Percentiles rank a stretch among this genome's conserved stretches.
Conservation (phyloP, 2,888 invertebrate genomes). For the Brenthis ino region DNA sequence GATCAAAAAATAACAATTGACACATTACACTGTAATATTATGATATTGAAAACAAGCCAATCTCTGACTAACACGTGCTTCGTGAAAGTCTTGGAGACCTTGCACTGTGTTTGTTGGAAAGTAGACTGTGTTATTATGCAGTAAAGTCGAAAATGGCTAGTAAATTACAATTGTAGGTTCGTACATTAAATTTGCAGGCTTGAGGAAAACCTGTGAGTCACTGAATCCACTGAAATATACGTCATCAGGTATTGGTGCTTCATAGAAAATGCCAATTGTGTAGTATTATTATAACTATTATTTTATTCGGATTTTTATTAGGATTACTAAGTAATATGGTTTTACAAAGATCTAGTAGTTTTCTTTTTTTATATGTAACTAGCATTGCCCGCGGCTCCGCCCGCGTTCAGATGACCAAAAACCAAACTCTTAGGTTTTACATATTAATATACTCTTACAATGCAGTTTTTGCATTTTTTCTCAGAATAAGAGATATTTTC, state of each 20-base stretch:
- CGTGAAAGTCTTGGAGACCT: constrained; percentile 26
- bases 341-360: no score
- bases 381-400: no score
- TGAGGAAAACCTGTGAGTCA: constrained; percentile 42
- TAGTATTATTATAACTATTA: background rate
- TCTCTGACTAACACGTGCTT: constrained; percentile 34
- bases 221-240: constrained; percentile 35
- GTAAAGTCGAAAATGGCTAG: constrained; percentile 21
- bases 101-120: background rate
- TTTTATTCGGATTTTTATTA: no score
- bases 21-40: constrained; percentile 36
- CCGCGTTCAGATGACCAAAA: no score
- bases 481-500: no score
- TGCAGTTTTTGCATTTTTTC: no score
- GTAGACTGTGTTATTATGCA: background rate
- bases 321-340: background rate
- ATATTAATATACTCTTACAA: no score
- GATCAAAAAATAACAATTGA: constrained; percentile 35
- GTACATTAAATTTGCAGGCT: constrained; percentile 34
- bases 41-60: constrained; percentile 35
- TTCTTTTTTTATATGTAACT: no score
- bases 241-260: constrained; percentile 15
- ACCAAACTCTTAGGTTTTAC: no score
- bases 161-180: background rate
- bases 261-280: constrained; percentile 4